Conservation (phyloP, 2,888 invertebrate genomes). For the Aphidius colemani region DNA sequence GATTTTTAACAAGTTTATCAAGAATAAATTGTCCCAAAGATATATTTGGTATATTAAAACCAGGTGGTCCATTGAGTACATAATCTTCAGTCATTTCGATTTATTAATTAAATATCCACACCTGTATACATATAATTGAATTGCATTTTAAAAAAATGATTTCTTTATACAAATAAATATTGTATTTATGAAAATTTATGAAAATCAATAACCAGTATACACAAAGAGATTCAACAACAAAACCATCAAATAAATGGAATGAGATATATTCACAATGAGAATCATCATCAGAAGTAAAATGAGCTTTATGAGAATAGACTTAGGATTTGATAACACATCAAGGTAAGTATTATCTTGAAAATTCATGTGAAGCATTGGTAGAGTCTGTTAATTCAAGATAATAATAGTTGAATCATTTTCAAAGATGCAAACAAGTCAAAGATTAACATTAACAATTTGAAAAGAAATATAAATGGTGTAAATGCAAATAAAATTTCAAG, state of each 20-base stretch:
- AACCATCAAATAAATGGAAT: neutral
- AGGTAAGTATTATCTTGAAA: slow-evolving; percentile 54
- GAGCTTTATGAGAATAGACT: slow-evolving; percentile 31
- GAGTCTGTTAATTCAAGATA: slow-evolving; percentile 58
- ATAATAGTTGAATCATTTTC: slow-evolving; percentile 42
- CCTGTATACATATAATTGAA: no score
- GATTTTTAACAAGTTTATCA: slow-evolving; percentile 23
- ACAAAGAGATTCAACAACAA: no score
- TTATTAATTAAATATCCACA: neutral
- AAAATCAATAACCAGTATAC: no score
- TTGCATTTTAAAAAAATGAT: no score
- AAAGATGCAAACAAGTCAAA: no score
- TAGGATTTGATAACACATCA: slow-evolving; percentile 53
- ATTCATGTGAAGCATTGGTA: slow-evolving; percentile 48
- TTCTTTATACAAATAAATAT: no score
- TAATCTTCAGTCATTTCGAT: slow-evolving; percentile 11
- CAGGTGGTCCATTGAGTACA: slow-evolving; percentile 16
- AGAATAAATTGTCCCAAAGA: slow-evolving; percentile 32
- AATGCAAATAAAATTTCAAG: no score
- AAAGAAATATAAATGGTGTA: no score
- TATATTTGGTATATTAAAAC: slow-evolving; percentile 20
- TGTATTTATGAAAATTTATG: no score
- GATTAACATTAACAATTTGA: no score
- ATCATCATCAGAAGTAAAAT: neutral
- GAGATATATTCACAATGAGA: neutral